A percentile compares a stretch with the other conserved stretches of the same genome.
phyloP scores from a whole-genome alignment of 2,113 vertebrate species.

The Felis chaus region DNA sequence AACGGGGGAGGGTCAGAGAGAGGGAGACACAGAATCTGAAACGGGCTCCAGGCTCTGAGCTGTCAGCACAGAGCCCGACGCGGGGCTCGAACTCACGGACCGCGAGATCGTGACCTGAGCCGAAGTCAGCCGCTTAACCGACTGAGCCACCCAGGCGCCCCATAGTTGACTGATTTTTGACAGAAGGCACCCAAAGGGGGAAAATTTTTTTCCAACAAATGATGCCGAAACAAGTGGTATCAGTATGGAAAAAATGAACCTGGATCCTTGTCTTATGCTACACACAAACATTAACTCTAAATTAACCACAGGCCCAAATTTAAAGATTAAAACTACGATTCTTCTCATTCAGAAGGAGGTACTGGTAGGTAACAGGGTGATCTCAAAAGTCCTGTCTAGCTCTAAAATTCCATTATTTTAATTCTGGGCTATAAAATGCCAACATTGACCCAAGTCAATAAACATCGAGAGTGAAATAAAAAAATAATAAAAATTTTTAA shows the following conservation, averaged over 20 bases:
- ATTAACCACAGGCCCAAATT: background rate
- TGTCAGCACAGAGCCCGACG: too few relatives aligned
- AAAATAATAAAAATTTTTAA: too few relatives aligned
- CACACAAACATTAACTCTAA: background rate
- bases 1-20: too few relatives aligned
- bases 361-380: constrained; percentile 42
- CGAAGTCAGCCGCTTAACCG: too few relatives aligned
- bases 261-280: background rate
- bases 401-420: constrained; percentile 63
- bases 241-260: background rate
- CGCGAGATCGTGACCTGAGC: too few relatives aligned
- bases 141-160: too few relatives aligned
- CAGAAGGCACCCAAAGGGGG: background rate
- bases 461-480: constrained; percentile 70
- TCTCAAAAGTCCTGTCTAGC: background rate
- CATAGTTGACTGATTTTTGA: background rate
- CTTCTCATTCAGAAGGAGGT: constrained; percentile 46
- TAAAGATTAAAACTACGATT: background rate
- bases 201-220: background rate
- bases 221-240: background rate
- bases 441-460: constrained; percentile 76
- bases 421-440: constrained; percentile 68
- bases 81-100: too few relatives aligned
- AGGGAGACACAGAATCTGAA: too few relatives aligned
- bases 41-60: too few relatives aligned